Percentiles rank a stretch among this genome's conserved stretches.
Evolutionary conservation across 2,888 invertebrate species (phyloP).

Genomic region (Stenoptilia bipunctidactyla): DNA sequence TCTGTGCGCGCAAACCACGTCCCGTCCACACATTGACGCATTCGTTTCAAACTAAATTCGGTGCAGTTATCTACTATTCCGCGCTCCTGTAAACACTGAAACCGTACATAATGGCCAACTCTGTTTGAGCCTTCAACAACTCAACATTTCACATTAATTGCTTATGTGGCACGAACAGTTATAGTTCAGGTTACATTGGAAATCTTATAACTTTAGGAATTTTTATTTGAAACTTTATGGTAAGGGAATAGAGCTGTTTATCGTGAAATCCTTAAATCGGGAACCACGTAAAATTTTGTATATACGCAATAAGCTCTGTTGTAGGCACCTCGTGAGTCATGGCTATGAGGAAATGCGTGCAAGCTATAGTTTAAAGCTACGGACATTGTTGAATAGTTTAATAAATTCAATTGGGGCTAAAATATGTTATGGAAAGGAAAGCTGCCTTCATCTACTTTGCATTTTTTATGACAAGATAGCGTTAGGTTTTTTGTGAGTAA

Average conservation of each 20-base stretch:
- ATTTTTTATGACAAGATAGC: no score
- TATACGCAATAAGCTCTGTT: conserved; percentile 65
- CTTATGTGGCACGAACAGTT: conserved; percentile 15
- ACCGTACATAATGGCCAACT: conserved; percentile 35
- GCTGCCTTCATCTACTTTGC: no score
- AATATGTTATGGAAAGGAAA: no score
- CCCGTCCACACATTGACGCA: conserved; percentile 64
- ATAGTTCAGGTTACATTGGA: conserved; percentile 19
- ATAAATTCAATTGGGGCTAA: no score
- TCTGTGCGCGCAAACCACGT: conserved; percentile 35
- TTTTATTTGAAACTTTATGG: conserved; percentile 18
- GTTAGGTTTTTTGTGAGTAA: no score
- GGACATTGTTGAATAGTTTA: conserved; percentile 60
- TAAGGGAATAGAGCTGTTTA: conserved; percentile 18
- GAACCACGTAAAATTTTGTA: conserved; percentile 24
- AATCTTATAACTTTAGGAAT: conserved; percentile 28
- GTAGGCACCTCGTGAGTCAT: conserved; percentile 61
- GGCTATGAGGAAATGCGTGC: conserved; percentile 66
- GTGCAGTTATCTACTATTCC: conserved; percentile 60
- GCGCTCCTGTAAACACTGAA: conserved; percentile 62
- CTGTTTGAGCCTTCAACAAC: conserved; percentile 28
- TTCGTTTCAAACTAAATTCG: conserved; percentile 66
- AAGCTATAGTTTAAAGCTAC: conserved; percentile 61
- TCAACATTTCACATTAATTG: conserved; percentile 1
- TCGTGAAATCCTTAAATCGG: conserved; percentile 11